Base-by-base conservation (phyloP, 2,888 invertebrate genomes). In the Pterostichus madidus region DNA sequence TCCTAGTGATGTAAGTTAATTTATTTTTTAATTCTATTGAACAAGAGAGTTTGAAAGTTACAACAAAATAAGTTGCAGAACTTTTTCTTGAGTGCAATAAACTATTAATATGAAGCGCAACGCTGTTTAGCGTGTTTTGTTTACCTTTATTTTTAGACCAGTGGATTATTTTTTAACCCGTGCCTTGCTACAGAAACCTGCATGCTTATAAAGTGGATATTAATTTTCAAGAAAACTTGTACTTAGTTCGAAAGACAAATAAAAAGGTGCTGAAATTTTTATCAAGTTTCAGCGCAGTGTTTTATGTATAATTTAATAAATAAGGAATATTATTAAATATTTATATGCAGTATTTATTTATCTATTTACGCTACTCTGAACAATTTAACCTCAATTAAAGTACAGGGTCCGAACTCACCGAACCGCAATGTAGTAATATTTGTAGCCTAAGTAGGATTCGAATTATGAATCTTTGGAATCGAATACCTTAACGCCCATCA, bases 201-300 rank as follows among this genome's bases (percentile, higher is more conserved):
- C 52, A 39, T 39, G 39, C 39, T 39, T 39, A 39, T 39, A 39
- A 39, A 39, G 39, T 39, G 52, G 13, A 52, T 52, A 52, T 52
- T 52, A 52, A 52, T 52, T 52, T 52, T 10, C 52, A 52, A 13
- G 52, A 52, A 52, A 52, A 52, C 52, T 52, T 52, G n/a, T n/a
- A 13, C 13, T 5, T 5, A n/a, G n/a, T 52, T 5, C 5, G n/a
- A 52, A 39, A 52, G n/a, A 13, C 52, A 52, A 52, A 52, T 52
- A 52, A 52, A 52, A 52, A 13, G 13, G 52, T 52, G 52, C 5
- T 8, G n/a, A 52, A 52, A 52, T 52, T 52, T 52, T 52, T 52
- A 52, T 52, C 13, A 52, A 13, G 13, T 8, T 52, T 39, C 39
- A 1, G 39, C 5, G 39, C 2, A 8, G 39, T 39, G 2, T 8